These are phyloP conservation scores for Meloidogyne hapla DNA, from an alignment of 1,140 invertebrate genomes.

Conservation along the genomic window DNA sequence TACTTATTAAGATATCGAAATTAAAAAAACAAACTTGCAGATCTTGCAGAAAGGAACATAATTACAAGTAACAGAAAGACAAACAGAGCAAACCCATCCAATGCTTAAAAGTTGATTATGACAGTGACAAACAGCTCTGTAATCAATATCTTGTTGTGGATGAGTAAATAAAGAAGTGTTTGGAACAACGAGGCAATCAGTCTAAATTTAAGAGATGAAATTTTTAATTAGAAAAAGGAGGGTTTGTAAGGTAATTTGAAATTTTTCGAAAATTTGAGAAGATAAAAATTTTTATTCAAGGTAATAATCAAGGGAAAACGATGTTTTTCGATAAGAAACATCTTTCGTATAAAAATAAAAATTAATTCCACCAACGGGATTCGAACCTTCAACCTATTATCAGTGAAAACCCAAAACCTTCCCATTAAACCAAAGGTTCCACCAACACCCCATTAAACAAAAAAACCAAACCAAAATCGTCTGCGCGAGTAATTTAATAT, in stretches of 20 bases:
- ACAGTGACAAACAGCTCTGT: constrained; percentile 43
- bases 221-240: too few species aligned
- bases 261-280: too few species aligned
- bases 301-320: too few species aligned
- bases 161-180: neutral
- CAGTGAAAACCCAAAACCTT: too few species aligned
- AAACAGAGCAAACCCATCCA: constrained; percentile 73
- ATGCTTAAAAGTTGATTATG: constrained; percentile 41
- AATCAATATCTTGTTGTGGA: constrained; percentile 30
- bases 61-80: constrained; percentile 92
- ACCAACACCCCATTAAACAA: neutral
- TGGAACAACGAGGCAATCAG: constrained; percentile 14
- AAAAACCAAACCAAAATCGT: constrained; percentile 38
- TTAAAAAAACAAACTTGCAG: constrained; percentile 78
- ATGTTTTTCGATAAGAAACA: too few species aligned
- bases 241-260: too few species aligned
- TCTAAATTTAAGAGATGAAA: constrained; percentile 28
- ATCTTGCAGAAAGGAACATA: constrained; percentile 95
- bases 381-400: too few species aligned
- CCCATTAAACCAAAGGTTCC: too few species aligned
- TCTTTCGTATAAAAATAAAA: too few species aligned
- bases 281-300: neutral
- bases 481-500: constrained; percentile 24
- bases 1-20: constrained; percentile 11
- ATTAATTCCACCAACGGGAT: too few species aligned